A percentile compares a stretch with the other conserved stretches of the same genome.
Conservation (phyloP, 92 coral and sea anemone species). For the Meandrina meandrites region DNA sequence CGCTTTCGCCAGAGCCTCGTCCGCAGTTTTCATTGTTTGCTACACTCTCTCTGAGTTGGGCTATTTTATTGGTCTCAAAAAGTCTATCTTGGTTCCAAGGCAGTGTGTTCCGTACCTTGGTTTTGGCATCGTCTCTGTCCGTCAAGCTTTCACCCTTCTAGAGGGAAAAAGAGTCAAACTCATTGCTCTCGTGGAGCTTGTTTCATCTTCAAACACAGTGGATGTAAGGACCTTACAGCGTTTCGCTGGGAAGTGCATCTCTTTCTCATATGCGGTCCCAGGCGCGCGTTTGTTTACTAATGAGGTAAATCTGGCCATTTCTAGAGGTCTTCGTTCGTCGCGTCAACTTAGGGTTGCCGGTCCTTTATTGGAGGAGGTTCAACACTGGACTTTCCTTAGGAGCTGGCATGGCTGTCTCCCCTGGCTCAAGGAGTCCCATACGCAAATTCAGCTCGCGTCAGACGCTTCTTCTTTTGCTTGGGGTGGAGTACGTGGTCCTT, state of each 20-base stretch:
- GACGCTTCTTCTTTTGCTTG: slow-evolving; percentile 3
- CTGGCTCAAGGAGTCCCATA: neutral
- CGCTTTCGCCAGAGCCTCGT: neutral
- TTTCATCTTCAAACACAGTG: neutral
- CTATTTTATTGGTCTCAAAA: too few species aligned
- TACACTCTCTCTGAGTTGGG: too few species aligned
- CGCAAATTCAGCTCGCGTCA: neutral
- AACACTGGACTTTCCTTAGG: neutral
- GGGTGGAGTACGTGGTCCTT: neutral
- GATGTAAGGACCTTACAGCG: slow-evolving; percentile 21
- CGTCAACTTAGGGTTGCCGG: neutral
- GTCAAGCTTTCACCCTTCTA: slow-evolving; percentile 5
- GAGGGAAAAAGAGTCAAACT: neutral
- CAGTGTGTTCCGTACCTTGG: slow-evolving; percentile 13
- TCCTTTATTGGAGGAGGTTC: neutral
- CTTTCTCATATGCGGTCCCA: slow-evolving; percentile 9
- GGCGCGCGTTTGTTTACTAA: slow-evolving; percentile 25
- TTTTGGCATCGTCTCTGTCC: neutral
- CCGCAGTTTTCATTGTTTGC: slow-evolving; percentile 18
- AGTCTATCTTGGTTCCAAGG: neutral
- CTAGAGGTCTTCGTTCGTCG: neutral
- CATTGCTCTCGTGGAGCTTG: neutral
- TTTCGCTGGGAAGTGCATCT: slow-evolving; percentile 16
- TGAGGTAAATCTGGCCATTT: slow-evolving; percentile 17
- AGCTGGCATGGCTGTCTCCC: neutral